These are phyloP conservation scores for Prionace glauca DNA, from an alignment of 2,797 vertebrate species.

Conservation along the genomic window DNA sequence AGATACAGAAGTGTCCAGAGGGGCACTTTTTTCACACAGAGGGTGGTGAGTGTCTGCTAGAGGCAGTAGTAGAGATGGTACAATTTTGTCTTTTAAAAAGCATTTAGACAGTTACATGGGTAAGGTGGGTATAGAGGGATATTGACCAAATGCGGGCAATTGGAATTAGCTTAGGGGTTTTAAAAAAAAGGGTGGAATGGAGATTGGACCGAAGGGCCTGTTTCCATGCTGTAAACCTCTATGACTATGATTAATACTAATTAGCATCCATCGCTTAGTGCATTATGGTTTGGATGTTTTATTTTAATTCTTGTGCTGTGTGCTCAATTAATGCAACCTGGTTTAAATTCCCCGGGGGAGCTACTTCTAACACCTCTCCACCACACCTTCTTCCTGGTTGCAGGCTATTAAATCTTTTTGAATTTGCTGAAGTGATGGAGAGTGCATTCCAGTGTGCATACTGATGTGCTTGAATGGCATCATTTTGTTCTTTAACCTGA, in stretches of 20 bases:
- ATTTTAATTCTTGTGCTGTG: not conserved
- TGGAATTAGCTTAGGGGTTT: no score
- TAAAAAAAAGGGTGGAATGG: no score
- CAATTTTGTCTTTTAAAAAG: no score
- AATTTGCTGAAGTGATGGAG: not conserved
- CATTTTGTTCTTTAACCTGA: not conserved
- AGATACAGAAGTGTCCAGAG: no score
- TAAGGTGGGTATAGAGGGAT: no score
- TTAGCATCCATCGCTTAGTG: not conserved
- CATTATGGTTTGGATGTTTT: not conserved
- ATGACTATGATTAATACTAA: not conserved
- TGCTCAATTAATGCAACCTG: not conserved
- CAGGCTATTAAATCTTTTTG: not conserved
- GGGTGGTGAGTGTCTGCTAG: no score
- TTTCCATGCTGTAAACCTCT: no score
- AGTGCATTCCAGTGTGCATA: not conserved
- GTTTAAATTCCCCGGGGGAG: constrained; percentile 16
- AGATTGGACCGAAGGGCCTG: no score
- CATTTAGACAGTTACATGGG: no score
- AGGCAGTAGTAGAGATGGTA: no score
- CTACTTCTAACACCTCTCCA: not conserved
- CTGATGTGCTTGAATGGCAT: not conserved
- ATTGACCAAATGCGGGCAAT: no score
- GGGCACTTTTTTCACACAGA: no score
- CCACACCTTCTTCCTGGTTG: not conserved